Evolutionary conservation across 2,797 vertebrate genomes (phyloP).

Genomic region (Florisuga fusca): DNA sequence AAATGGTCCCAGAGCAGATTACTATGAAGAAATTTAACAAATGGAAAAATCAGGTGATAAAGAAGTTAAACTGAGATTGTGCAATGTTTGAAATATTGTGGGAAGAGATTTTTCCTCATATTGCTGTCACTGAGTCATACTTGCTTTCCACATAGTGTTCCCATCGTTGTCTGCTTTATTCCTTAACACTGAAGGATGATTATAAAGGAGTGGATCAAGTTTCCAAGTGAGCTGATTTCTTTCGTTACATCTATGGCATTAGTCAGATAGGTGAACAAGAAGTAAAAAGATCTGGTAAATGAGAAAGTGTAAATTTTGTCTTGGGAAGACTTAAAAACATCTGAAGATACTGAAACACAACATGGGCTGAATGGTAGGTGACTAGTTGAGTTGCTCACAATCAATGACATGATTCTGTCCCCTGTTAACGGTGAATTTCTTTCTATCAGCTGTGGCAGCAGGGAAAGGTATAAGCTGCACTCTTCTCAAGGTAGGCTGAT

Average conservation of each 20-base stretch:
- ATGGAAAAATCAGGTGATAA: neutral
- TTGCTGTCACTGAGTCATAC: neutral
- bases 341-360: neutral
- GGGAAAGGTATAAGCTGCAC: neutral
- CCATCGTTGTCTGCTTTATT: neutral
- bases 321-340: neutral
- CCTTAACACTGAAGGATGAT: neutral
- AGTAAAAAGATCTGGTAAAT: neutral
- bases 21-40: neutral
- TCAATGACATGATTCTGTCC: neutral
- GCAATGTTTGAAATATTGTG: neutral
- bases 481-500: neutral
- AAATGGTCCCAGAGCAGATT: neutral
- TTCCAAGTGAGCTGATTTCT: neutral
- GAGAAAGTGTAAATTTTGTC: neutral
- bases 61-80: neutral
- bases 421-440: neutral
- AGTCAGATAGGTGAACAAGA: neutral
- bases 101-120: neutral
- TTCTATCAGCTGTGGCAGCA: neutral
- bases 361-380: neutral
- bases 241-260: neutral
- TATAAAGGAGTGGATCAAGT: neutral
- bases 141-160: neutral
- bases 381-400: neutral